Percentiles rank a stretch among this genome's conserved stretches.
Evolutionary conservation across 30 jellyfish, hydroid and myxozoan genomes (phyloP).

Genomic region (Hydractinia echinata): DNA sequence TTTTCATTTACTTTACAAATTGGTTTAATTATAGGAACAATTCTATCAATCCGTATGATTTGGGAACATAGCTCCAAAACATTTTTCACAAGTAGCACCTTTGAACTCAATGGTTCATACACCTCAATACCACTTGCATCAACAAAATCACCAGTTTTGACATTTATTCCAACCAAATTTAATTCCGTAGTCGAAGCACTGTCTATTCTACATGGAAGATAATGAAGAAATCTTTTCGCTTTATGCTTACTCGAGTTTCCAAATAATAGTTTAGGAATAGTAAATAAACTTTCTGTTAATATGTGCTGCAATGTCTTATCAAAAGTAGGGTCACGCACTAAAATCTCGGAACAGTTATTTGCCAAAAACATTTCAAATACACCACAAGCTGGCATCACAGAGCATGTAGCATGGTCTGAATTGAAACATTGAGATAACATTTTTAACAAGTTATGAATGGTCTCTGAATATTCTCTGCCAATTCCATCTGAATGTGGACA

Average conservation of each 20-base stretch:
- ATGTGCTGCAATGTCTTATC: neutral
- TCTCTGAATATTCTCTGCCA: constrained; percentile 3
- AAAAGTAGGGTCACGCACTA: neutral
- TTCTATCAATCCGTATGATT: constrained; percentile 20
- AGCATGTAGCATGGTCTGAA: neutral
- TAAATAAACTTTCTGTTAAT: constrained; percentile 7
- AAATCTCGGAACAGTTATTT: neutral
- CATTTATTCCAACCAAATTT: constrained; percentile 11
- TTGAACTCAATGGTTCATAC: constrained; percentile 18
- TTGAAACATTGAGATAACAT: neutral
- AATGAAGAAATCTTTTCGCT: constrained; percentile 11
- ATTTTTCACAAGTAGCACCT: neutral
- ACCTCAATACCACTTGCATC: neutral
- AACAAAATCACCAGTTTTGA: constrained; percentile 16
- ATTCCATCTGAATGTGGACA: constrained; percentile 22
- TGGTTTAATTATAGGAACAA: constrained; percentile 2
- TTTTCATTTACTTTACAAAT: too few relatives aligned
- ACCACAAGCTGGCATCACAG: constrained; percentile 37
- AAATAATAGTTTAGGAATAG: constrained; percentile 11
- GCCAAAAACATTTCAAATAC: constrained; percentile 18
- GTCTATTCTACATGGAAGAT: neutral
- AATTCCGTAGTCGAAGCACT: neutral
- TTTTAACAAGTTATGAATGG: neutral
- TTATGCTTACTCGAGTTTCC: constrained; percentile 2
- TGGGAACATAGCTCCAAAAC: constrained; percentile 27